Percentiles rank a stretch among this genome's conserved stretches.
Conservation (phyloP, 2,888 invertebrate genomes). For the Xestia rhomboidea region DNA sequence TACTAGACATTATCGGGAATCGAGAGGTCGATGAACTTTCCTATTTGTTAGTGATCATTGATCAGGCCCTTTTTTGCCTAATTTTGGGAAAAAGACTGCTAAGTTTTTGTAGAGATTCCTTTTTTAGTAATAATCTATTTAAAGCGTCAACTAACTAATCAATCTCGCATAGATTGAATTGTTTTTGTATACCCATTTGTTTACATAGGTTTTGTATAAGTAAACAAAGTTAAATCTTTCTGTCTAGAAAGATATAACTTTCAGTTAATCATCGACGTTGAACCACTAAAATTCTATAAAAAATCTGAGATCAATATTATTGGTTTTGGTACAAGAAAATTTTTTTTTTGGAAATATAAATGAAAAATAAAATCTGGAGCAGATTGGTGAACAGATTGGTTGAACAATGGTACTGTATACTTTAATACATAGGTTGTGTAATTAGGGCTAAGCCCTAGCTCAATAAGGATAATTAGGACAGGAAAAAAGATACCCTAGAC, state of each 20-base stretch:
- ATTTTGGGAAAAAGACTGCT: slow-evolving; percentile 1
- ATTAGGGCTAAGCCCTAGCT: not conserved
- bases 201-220: not conserved
- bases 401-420: not conserved
- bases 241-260: too few species aligned
- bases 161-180: not conserved
- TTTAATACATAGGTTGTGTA: not conserved
- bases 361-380: not conserved
- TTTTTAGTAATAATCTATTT: not conserved
- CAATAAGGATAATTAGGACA: not conserved
- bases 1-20: slow-evolving; percentile 48
- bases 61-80: slow-evolving; percentile 19
- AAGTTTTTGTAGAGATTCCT: not conserved
- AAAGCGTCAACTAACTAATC: not conserved
- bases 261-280: not conserved
- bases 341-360: not conserved
- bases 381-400: not conserved
- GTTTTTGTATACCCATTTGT: not conserved
- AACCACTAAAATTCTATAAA: not conserved
- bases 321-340: not conserved
- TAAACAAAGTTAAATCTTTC: not conserved
- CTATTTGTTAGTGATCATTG: slow-evolving; percentile 33
- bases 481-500: not conserved
- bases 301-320: not conserved
- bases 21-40: slow-evolving; percentile 48